Conservation (phyloP, 2,888 invertebrate genomes). For the Harpalus rubripes region DNA sequence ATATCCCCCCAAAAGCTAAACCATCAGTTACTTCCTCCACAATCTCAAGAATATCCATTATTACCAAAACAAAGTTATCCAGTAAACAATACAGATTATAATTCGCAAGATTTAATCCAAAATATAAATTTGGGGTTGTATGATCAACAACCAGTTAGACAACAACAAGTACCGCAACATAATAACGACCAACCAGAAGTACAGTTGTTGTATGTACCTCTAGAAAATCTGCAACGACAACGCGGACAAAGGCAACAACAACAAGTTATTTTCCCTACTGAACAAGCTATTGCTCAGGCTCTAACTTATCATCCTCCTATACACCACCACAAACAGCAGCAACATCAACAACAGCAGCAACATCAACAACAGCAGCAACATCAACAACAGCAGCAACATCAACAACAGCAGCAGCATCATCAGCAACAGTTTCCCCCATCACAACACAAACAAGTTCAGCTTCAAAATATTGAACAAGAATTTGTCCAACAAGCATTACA, state of each 20-base stretch:
- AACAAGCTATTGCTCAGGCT: conserved; percentile 70
- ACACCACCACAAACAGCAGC: conserved; percentile 67
- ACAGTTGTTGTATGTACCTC: conserved; percentile 89
- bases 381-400: conserved; percentile 64
- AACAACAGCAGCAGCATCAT: conserved; percentile 69
- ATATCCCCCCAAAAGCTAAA: conserved; percentile 71
- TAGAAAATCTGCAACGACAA: conserved; percentile 84
- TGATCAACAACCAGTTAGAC: conserved; percentile 35
- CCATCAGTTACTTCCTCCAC: conserved; percentile 59
- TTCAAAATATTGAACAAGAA: conserved; percentile 76
- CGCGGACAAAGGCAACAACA: conserved; percentile 70
- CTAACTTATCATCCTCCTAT: conserved; percentile 69
- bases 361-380: conserved; percentile 71
- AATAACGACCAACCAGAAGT: conserved; percentile 80
- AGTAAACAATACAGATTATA: conserved; percentile 44
- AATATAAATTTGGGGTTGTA: conserved; percentile 55
- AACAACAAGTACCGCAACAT: conserved; percentile 27
- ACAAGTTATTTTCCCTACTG: conserved; percentile 67
- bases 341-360: conserved; percentile 34
- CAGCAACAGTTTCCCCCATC: conserved; percentile 58
- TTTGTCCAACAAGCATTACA: conserved; percentile 76
- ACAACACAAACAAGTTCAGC: conserved; percentile 68
- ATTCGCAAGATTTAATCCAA: conserved; percentile 44
- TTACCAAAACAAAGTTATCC: conserved; percentile 70
- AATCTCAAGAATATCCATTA: conserved; percentile 47